These are phyloP conservation scores for Mythimna vitellina DNA, from an alignment of 2,888 invertebrate genomes.

Conservation along the genomic window DNA sequence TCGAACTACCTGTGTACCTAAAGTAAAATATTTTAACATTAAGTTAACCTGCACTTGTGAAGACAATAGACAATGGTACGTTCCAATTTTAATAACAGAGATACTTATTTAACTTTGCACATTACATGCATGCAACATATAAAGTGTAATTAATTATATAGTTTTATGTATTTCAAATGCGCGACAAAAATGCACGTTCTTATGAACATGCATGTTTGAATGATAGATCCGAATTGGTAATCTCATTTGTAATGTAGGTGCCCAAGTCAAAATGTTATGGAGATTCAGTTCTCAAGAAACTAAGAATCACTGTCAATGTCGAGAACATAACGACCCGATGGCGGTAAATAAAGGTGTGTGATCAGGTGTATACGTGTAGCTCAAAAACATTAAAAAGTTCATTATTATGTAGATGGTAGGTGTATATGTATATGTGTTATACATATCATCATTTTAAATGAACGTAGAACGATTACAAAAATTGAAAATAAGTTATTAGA, in stretches of 20 bases:
- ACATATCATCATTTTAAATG: too few relatives aligned
- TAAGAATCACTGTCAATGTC: constrained; percentile 27
- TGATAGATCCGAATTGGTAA: not conserved
- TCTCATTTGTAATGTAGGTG: not conserved
- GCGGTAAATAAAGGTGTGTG: constrained; percentile 5
- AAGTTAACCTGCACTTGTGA: constrained; percentile 17
- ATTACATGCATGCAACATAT: constrained; percentile 3
- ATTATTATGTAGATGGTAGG: not conserved
- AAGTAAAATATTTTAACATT: constrained; percentile 41
- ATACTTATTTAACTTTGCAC: constrained; percentile 19
- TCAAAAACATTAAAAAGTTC: not conserved
- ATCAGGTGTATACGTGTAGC: not conserved
- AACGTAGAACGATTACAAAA: not conserved
- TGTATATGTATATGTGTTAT: not conserved
- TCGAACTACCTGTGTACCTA: not conserved
- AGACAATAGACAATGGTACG: constrained; percentile 49
- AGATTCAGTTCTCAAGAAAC: not conserved
- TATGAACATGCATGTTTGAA: too few relatives aligned
- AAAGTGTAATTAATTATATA: not conserved
- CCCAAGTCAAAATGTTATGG: not conserved
- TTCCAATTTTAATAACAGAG: constrained; percentile 45
- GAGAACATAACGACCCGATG: not conserved
- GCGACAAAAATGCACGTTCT: not conserved
- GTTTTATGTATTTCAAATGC: not conserved
- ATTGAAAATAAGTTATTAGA: constrained; percentile 7